Evolutionary conservation across 1,140 invertebrate species (phyloP), one percentile per base, ranked within the genome.

Genomic region (Heliothis subflexa): DNA sequence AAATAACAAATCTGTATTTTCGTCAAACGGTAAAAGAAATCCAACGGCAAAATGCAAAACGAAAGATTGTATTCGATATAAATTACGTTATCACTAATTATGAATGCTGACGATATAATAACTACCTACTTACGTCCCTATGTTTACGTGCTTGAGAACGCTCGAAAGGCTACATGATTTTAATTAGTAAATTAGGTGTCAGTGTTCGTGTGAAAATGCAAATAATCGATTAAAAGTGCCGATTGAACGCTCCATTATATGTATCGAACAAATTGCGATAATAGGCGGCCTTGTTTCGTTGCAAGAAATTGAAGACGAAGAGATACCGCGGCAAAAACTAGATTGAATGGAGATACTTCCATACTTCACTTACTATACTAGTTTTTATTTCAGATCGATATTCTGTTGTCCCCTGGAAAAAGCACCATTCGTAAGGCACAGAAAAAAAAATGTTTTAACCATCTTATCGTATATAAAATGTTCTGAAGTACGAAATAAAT

Each of bases 131-230:
- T 55, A 71, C 50, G 14, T 55, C n/a, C 40, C 18, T 12, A 55
- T 52, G 68, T 71, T 55, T 71, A 71, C 68, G 55, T 71, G 68
- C 50, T 55, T 71, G 50, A 71, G 50, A 54, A 50, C 28, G n/a
- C 54, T 71, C 25, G 18, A 71, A 55, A 71, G 28, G 18, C 40
- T 16, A 13, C 52, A 55, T 71, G 33, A 55, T 71, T 71, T 52
- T 54, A 55, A 16, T 12, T 13, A 14, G 18, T n/a, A 18, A 54
- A 71, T 71, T 21, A 71, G 28, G 52, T 55, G 68, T 3, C 25
- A 21, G 55, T 55, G 47, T 7, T 28, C 18, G 66, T 68, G 64
- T 50, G 66, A 52, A 70, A 70, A 70, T 28, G 66, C 47, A 28
- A 50, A 70, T 70, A 70, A 50, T 70, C 47, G 47, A 28, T 70